phyloP scores from a whole-genome alignment of 2,797 vertebrate genomes.

The Catostomus latipinnis region DNA sequence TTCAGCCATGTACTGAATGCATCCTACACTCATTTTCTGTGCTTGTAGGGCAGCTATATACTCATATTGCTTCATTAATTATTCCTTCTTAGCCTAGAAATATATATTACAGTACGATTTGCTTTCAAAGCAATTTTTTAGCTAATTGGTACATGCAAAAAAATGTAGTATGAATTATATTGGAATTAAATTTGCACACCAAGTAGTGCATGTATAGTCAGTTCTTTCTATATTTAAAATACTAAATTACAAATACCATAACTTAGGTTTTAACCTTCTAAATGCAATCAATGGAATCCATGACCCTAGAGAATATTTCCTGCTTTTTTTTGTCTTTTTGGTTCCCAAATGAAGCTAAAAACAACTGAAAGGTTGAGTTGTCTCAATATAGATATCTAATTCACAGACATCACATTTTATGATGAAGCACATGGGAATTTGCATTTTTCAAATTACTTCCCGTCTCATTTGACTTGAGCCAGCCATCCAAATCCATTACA shows the following conservation, averaged over 20 bases:
- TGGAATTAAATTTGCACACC: background rate
- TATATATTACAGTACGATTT: background rate
- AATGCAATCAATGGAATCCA: background rate
- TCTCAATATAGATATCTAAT: background rate
- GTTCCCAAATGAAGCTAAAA: background rate
- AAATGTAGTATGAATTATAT: background rate
- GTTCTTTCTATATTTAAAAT: background rate
- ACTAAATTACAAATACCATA: background rate
- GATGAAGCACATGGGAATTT: constrained; percentile 9
- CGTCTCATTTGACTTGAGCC: background rate
- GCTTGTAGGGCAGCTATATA: background rate
- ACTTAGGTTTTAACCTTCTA: background rate
- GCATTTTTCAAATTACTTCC: constrained; percentile 33
- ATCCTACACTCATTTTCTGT: background rate
- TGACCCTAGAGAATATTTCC: background rate
- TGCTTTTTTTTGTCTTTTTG: background rate
- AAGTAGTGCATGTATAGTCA: background rate
- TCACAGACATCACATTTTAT: background rate
- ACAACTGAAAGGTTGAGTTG: background rate
- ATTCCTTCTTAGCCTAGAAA: background rate
- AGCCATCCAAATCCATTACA: background rate
- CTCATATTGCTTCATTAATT: background rate
- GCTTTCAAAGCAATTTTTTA: background rate
- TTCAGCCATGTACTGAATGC: no score
- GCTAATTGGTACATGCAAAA: background rate